Evolutionary conservation across 2,113 vertebrate genomes (phyloP), one percentile per base, ranked within the genome.

Genomic region (Lynx canadensis): DNA sequence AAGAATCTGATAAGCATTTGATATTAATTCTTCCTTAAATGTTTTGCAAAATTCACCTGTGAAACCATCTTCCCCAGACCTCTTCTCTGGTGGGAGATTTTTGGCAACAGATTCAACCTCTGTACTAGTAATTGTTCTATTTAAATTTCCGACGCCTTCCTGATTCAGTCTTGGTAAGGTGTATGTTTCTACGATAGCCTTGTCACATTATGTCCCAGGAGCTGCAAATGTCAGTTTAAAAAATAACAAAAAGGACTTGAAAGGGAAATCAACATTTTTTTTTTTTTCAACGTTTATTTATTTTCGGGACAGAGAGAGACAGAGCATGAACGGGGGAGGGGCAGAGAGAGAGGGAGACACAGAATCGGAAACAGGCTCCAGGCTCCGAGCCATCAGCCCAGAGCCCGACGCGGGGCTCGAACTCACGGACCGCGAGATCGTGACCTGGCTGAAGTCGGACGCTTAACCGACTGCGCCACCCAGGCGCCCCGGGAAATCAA

Each of bases 401-500:
- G n/a, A n/a, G n/a, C n/a, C n/a, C n/a, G n/a, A n/a, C n/a, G n/a
- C n/a, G n/a, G n/a, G n/a, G n/a, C n/a, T n/a, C n/a, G n/a, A n/a
- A n/a, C n/a, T n/a, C n/a, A n/a, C n/a, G n/a, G n/a, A n/a, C n/a
- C n/a, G n/a, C n/a, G n/a, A n/a, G n/a, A n/a, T n/a, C n/a, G n/a
- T n/a, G n/a, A n/a, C n/a, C n/a, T n/a, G n/a, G n/a, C n/a, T n/a
- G n/a, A n/a, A n/a, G n/a, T n/a, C n/a, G n/a, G n/a, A n/a, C n/a
- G n/a, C n/a, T n/a, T n/a, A n/a, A n/a, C n/a, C n/a, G n/a, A n/a
- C n/a, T n/a, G n/a, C n/a, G n/a, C n/a, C n/a, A n/a, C n/a, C n/a
- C n/a, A n/a, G n/a, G n/a, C n/a, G n/a, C n/a, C n/a, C n/a, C n/a
- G 52, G 68, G 31, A 92, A 92, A 63, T 18, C 36, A 97, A 55